phyloP scores from a whole-genome alignment of 2,113 vertebrate species.

The Ictalurus punctatus region DNA sequence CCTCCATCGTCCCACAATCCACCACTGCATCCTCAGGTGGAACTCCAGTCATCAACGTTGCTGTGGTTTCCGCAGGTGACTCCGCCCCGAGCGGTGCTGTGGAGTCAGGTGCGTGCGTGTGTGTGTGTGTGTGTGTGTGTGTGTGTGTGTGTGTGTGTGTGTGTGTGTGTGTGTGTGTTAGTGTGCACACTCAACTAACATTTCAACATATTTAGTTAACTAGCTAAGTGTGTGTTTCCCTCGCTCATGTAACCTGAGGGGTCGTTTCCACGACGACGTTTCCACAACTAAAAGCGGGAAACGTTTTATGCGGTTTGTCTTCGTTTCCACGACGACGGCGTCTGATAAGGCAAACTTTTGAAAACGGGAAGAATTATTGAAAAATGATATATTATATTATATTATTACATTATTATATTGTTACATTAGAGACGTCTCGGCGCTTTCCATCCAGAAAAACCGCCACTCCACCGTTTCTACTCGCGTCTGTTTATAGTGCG shows the following conservation, averaged over 20 bases:
- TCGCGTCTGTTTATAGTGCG: too few species aligned
- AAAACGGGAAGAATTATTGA: too few species aligned
- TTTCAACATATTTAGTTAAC: neutral
- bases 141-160: conserved; percentile 62
- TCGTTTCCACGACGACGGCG: too few species aligned
- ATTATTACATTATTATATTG: too few species aligned
- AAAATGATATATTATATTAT: too few species aligned
- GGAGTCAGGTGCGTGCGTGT: conserved; percentile 70
- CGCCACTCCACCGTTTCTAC: too few species aligned
- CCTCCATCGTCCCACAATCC: conserved; percentile 62
- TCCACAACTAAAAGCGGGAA: too few species aligned
- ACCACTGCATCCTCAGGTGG: conserved; percentile 61
- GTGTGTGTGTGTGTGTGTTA: conserved; percentile 17
- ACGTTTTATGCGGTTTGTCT: too few species aligned
- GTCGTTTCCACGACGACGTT: too few species aligned
- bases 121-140: conserved; percentile 62
- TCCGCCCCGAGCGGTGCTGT: conserved; percentile 69
- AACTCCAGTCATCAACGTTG: conserved; percentile 78
- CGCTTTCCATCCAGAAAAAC: too few species aligned
- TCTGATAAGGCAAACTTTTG: too few species aligned
- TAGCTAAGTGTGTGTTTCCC: neutral
- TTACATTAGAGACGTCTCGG: too few species aligned
- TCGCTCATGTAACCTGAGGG: neutral
- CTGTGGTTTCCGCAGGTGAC: conserved; percentile 86
- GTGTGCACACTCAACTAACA: neutral